A percentile compares a stretch with the other conserved stretches of the same genome.
Conservation (phyloP, 2,888 invertebrate genomes). For the Tridacna crocea region DNA sequence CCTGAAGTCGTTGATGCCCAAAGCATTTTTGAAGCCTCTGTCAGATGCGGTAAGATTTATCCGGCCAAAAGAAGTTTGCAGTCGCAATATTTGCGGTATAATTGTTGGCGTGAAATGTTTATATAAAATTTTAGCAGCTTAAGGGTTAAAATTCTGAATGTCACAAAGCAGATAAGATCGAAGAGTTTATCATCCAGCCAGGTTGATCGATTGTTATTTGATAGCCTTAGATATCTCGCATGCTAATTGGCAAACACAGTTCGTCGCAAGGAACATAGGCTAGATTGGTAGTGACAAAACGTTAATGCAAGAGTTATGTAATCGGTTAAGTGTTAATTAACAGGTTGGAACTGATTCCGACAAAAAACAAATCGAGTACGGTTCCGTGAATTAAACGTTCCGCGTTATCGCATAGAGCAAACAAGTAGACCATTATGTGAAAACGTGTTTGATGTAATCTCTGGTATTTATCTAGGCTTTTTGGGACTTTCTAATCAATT, state of each 20-base stretch:
- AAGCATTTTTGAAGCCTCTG: too few species aligned
- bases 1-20: too few species aligned
- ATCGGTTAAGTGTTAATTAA: constrained; percentile 29
- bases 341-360: constrained; percentile 19
- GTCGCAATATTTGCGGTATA: too few species aligned
- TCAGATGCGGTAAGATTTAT: too few species aligned
- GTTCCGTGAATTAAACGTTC: constrained; percentile 24
- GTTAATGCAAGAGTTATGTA: constrained; percentile 47
- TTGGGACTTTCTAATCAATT: constrained; percentile 16
- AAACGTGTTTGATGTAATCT: constrained; percentile 25
- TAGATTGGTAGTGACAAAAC: constrained; percentile 10
- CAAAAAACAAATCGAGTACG: constrained; percentile 22
- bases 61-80: too few species aligned
- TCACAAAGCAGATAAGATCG: too few species aligned
- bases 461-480: background rate
- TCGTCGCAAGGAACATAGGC: constrained; percentile 14
- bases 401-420: constrained; percentile 24
- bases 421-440: constrained; percentile 19
- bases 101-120: too few species aligned
- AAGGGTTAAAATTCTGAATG: too few species aligned
- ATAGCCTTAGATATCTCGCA: constrained; percentile 11
- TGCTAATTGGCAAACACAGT: constrained; percentile 22
- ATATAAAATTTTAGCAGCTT: too few species aligned
- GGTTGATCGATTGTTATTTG: constrained; percentile 8
- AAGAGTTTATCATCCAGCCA: background rate